phyloP scores from a whole-genome alignment of 2,888 invertebrate genomes.

The Rotaria magnacalcarata region DNA sequence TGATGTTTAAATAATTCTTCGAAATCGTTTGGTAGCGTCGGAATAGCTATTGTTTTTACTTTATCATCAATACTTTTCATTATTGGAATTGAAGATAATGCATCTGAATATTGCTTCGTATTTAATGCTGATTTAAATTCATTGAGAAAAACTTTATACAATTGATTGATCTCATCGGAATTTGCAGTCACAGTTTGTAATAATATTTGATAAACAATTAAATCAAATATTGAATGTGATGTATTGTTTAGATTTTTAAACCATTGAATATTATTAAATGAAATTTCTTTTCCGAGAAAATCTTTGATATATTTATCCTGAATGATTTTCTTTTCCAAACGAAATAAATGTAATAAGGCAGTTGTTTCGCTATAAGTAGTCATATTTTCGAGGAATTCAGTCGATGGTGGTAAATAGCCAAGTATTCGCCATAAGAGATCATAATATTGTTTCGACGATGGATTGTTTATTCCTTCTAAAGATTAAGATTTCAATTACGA shows the following conservation, averaged over 20 bases:
- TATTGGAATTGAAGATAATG: background rate
- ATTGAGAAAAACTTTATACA: background rate
- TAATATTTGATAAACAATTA: slow-evolving; percentile 2
- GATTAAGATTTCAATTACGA: no score
- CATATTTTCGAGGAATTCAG: background rate
- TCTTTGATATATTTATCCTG: background rate
- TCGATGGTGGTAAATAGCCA: slow-evolving; percentile 12
- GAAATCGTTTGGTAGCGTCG: background rate
- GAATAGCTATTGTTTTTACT: background rate
- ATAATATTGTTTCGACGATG: background rate
- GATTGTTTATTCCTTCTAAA: background rate
- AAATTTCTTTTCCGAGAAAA: background rate
- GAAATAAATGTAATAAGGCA: background rate
- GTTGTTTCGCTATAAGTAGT: background rate
- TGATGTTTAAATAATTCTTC: slow-evolving; percentile 15
- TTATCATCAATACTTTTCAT: background rate
- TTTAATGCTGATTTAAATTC: background rate
- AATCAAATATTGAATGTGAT: background rate
- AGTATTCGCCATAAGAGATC: slow-evolving; percentile 15
- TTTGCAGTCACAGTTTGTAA: background rate
- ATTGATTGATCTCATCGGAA: background rate
- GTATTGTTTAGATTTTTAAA: background rate
- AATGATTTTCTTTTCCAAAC: background rate
- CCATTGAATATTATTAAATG: background rate
- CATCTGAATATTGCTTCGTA: background rate